Evolutionary conservation across 2,113 vertebrate species (phyloP).

Genomic region (Speoplatyrhinus poulsoni): DNA sequence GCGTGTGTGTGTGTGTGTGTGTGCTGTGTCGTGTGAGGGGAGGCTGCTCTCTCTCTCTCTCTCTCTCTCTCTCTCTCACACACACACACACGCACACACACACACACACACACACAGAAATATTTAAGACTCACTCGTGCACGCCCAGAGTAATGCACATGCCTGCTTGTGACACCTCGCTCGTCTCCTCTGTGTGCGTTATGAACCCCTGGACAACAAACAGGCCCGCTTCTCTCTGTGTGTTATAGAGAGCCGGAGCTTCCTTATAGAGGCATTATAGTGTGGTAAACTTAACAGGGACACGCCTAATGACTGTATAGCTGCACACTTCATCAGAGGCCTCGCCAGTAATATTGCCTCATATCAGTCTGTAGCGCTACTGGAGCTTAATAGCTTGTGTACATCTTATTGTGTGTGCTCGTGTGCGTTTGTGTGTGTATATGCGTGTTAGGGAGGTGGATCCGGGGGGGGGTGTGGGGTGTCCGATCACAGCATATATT

Average conservation of each 20-base stretch:
- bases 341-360: conserved; percentile 61
- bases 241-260: conserved; percentile 38
- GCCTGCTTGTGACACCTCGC: conserved; percentile 4
- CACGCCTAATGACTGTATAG: conserved; percentile 61
- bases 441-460: conserved; percentile 9
- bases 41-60: conserved; percentile 61
- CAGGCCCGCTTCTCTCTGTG: conserved; percentile 27
- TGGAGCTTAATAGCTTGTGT: conserved; percentile 63
- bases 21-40: conserved; percentile 57
- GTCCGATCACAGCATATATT: conserved; percentile 36
- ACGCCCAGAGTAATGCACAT: conserved; percentile 25
- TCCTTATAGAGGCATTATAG: conserved; percentile 56
- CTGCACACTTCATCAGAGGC: conserved; percentile 72
- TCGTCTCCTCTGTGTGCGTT: conserved; percentile 7
- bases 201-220: not conserved
- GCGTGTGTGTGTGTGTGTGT: conserved; percentile 12
- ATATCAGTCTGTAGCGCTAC: conserved; percentile 61
- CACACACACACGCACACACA: conserved; percentile 53
- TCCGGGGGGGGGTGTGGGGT: conserved; percentile 7
- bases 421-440: conserved; percentile 22
- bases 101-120: conserved; percentile 46
- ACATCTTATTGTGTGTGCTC: conserved; percentile 38
- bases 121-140: conserved; percentile 50
- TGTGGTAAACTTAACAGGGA: conserved; percentile 55
- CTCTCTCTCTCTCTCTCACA: conserved; percentile 29